These are phyloP conservation scores for Oncorhynchus nerka DNA, from an alignment of 2,113 vertebrate species.

Conservation along the genomic window DNA sequence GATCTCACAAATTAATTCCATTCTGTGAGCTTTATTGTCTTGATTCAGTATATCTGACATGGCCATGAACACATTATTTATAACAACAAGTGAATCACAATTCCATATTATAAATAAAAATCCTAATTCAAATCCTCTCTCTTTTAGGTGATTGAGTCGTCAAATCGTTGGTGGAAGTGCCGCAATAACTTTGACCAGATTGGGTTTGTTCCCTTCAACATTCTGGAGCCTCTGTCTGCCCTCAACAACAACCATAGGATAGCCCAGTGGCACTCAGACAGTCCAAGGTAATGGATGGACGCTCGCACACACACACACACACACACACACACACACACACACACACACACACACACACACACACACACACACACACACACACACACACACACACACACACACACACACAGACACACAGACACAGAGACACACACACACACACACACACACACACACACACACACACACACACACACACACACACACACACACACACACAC, in stretches of 20 bases:
- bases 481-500: slow-evolving; percentile 2
- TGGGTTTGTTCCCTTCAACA: slow-evolving; percentile 81
- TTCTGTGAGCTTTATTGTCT: too few species aligned
- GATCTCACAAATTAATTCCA: too few species aligned
- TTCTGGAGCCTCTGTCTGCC: slow-evolving; percentile 68
- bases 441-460: neutral
- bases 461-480: neutral
- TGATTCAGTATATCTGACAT: too few species aligned
- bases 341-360: slow-evolving; percentile 3
- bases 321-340: neutral
- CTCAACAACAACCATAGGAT: slow-evolving; percentile 51
- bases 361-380: slow-evolving; percentile 5
- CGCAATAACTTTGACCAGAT: slow-evolving; percentile 76
- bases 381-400: neutral
- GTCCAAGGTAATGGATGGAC: slow-evolving; percentile 54
- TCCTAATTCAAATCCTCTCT: neutral
- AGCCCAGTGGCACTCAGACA: slow-evolving; percentile 39
- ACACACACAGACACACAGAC: too few species aligned
- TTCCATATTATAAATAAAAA: neutral
- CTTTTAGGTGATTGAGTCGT: slow-evolving; percentile 76
- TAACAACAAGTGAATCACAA: neutral
- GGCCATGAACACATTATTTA: neutral
- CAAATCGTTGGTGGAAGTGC: slow-evolving; percentile 84
- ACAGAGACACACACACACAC: slow-evolving; percentile 4
- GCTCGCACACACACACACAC: neutral